These are phyloP conservation scores for Disparrhopalites patrizii DNA, from an alignment of 2,888 invertebrate species.

Conservation along the genomic window DNA sequence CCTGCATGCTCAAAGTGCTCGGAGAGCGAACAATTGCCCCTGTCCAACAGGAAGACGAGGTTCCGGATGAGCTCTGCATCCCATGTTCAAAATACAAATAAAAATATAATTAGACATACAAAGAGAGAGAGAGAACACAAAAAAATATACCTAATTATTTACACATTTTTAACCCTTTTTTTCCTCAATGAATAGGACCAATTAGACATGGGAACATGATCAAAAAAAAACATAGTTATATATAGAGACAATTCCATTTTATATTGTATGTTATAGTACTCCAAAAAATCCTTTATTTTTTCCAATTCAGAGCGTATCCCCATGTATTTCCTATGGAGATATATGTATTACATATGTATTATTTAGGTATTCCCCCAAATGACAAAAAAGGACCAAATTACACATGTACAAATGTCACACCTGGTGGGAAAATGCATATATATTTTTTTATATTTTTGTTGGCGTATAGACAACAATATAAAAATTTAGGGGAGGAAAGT, in stretches of 20 bases:
- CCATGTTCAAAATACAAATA: not conserved
- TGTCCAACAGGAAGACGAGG: slow-evolving; percentile 40
- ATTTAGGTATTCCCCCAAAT: no score
- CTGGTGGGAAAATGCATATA: no score
- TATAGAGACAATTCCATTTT: not conserved
- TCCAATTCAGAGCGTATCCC: no score
- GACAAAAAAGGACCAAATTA: no score
- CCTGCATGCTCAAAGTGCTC: slow-evolving; percentile 20
- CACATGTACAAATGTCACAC: no score
- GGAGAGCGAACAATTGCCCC: slow-evolving; percentile 42
- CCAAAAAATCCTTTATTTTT: no score
- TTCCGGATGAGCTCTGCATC: slow-evolving; percentile 18
- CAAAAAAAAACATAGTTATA: not conserved
- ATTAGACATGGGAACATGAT: not conserved
- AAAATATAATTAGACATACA: not conserved
- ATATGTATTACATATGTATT: no score
- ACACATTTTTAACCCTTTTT: not conserved
- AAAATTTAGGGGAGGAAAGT: not conserved
- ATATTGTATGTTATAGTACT: no score
- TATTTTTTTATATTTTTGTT: not conserved
- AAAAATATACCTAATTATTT: no score
- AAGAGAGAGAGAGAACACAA: not conserved
- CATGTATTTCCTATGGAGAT: no score
- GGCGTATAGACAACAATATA: not conserved
- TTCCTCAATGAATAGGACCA: not conserved